A percentile compares a stretch with the other conserved stretches of the same genome.
These are phyloP conservation scores for Eupithecia subfuscata DNA, from an alignment of 2,888 invertebrate species.

Conservation along the genomic window DNA sequence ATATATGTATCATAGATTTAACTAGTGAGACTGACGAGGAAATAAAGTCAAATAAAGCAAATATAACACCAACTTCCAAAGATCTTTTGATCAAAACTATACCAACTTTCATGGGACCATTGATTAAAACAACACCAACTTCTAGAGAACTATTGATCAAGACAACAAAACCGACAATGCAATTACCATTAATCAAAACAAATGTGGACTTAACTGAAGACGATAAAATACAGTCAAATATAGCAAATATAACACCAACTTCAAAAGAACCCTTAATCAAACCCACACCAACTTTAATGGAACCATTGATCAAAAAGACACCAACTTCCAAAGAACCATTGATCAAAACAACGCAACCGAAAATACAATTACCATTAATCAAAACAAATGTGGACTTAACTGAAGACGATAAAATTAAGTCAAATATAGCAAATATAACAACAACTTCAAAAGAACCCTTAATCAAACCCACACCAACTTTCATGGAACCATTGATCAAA, in stretches of 20 bases:
- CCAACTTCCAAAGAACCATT: background rate
- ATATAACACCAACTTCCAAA: background rate
- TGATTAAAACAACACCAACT: background rate
- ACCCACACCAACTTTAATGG: background rate
- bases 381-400: constrained; percentile 17
- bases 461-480: background rate
- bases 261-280: background rate
- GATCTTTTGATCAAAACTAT: background rate
- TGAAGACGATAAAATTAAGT: background rate
- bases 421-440: background rate
- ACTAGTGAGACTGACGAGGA: constrained; percentile 12
- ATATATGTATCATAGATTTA: constrained; percentile 19
- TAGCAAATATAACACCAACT: background rate
- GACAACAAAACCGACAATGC: background rate
- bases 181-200: background rate
- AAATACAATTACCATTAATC: background rate
- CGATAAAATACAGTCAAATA: background rate
- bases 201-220: constrained; percentile 18
- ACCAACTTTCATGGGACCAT: background rate
- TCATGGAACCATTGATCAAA: background rate
- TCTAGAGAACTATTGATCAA: background rate
- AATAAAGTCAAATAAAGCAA: background rate
- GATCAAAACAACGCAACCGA: background rate
- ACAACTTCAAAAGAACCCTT: background rate
- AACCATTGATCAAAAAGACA: background rate